Percentiles rank a stretch among this genome's conserved stretches.
Evolutionary conservation across 2,797 vertebrate genomes (phyloP).

Genomic region (Valencia hispanica): DNA sequence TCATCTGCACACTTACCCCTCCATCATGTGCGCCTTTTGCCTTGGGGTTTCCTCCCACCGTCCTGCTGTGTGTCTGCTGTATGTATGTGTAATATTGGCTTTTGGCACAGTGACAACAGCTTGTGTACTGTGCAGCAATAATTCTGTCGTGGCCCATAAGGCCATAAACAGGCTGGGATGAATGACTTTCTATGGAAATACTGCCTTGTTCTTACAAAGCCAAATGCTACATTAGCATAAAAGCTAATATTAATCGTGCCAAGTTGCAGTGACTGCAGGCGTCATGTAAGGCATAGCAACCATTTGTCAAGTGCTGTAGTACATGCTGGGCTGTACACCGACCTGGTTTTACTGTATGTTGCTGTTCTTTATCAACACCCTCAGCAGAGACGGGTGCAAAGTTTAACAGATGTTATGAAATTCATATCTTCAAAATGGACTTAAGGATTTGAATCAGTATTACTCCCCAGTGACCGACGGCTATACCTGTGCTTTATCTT

Average conservation of each 20-base stretch:
- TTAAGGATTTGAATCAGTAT: constrained; percentile 59
- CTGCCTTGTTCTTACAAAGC: constrained; percentile 74
- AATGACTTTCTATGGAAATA: constrained; percentile 71
- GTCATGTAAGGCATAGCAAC: constrained; percentile 65
- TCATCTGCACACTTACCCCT: constrained; percentile 15
- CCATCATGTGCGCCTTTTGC: constrained; percentile 34
- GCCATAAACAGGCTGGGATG: constrained; percentile 70
- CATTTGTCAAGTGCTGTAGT: constrained; percentile 64
- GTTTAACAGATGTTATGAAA: constrained; percentile 31
- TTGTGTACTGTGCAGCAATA: constrained; percentile 68
- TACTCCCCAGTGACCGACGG: constrained; percentile 53
- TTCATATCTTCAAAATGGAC: constrained; percentile 40
- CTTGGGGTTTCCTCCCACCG: constrained; percentile 40
- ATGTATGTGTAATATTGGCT: constrained; percentile 52
- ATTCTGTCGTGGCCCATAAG: constrained; percentile 72
- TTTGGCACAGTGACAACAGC: constrained; percentile 67
- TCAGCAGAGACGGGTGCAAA: constrained; percentile 11
- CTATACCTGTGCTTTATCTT: constrained; percentile 53
- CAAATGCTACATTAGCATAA: constrained; percentile 80
- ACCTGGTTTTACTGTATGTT: constrained; percentile 25
- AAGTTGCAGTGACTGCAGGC: constrained; percentile 50
- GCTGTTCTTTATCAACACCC: constrained; percentile 23
- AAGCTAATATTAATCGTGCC: constrained; percentile 75
- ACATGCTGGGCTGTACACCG: constrained; percentile 34
- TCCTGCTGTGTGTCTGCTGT: constrained; percentile 53